A percentile compares a stretch with the other conserved stretches of the same genome.
Conservation (phyloP, 30 jellyfish, hydroid and myxozoan genomes). For the Chrysaora quinquecirrha region DNA sequence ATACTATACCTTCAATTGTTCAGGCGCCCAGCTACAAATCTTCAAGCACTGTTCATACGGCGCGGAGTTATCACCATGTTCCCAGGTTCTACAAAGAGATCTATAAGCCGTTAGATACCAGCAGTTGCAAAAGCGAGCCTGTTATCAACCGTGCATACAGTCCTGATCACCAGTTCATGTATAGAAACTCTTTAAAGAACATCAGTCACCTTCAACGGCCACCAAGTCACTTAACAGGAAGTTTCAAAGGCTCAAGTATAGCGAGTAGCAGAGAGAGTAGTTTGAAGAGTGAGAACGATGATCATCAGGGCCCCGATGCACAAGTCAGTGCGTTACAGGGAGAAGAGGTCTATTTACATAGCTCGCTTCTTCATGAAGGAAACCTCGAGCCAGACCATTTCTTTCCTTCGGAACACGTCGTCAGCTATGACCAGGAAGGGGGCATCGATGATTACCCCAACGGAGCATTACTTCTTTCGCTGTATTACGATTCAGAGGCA, state of each 20-base stretch:
- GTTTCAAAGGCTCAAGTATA: conserved; percentile 25
- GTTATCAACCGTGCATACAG: conserved; percentile 37
- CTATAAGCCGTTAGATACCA: conserved; percentile 15
- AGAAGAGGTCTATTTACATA: conserved; percentile 57
- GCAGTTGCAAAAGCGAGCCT: conserved; percentile 47
- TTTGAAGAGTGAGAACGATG: conserved; percentile 40
- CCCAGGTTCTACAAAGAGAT: conserved; percentile 22
- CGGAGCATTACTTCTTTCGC: conserved; percentile 68
- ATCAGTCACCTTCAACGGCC: conserved; percentile 15
- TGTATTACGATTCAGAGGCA: conserved; percentile 64
- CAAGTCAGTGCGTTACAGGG: background rate
- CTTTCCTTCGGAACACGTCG: conserved; percentile 57
- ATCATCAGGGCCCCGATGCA: conserved; percentile 32
- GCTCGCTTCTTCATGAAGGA: conserved; percentile 44
- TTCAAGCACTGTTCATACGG: background rate
- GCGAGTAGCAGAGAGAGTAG: conserved; percentile 84
- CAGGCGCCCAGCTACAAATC: conserved; percentile 27
- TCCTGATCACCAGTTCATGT: conserved; percentile 55
- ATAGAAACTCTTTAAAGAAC: conserved; percentile 27
- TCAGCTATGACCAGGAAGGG: conserved; percentile 84
- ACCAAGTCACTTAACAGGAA: conserved; percentile 34
- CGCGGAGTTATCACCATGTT: background rate
- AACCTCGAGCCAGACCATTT: conserved; percentile 14
- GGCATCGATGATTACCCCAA: conserved; percentile 40
- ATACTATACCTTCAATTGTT: conserved; percentile 59